These are phyloP conservation scores for Yasuhikotakia modesta DNA, from an alignment of 2,797 vertebrate species.

Conservation along the genomic window DNA sequence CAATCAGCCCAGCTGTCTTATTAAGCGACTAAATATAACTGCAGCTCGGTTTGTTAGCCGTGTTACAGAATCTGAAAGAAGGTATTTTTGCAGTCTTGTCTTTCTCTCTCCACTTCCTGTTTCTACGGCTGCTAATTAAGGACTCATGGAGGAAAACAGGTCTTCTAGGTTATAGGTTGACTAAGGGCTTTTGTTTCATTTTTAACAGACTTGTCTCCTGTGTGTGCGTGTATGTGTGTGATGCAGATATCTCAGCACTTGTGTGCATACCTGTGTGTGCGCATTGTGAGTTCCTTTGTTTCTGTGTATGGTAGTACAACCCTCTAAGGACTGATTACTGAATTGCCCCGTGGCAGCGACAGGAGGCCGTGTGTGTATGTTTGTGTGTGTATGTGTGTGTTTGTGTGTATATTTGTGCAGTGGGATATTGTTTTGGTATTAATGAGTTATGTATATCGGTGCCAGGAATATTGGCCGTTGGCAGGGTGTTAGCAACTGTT, in stretches of 20 bases:
- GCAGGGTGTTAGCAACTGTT: slow-evolving; percentile 48
- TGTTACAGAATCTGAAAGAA: slow-evolving; percentile 52
- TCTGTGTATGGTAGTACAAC: not conserved
- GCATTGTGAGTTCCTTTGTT: slow-evolving; percentile 42
- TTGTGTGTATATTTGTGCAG: slow-evolving; percentile 23
- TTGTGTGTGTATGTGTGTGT: no score
- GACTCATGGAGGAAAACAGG: slow-evolving; percentile 41
- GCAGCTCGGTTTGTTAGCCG: slow-evolving; percentile 63
- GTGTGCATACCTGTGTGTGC: slow-evolving; percentile 36
- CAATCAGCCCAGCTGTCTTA: slow-evolving; percentile 58
- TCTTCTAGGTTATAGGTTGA: slow-evolving; percentile 39
- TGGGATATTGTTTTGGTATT: slow-evolving; percentile 68
- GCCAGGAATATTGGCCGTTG: slow-evolving; percentile 60
- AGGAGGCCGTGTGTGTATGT: slow-evolving; percentile 24
- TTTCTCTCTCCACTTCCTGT: not conserved
- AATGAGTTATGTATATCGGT: slow-evolving; percentile 73
- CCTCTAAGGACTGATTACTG: slow-evolving; percentile 67
- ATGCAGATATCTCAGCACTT: slow-evolving; percentile 27
- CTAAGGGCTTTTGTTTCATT: slow-evolving; percentile 41
- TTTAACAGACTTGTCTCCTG: slow-evolving; percentile 38
- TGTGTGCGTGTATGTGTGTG: slow-evolving; percentile 39
- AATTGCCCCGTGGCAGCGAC: slow-evolving; percentile 62
- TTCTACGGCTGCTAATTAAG: slow-evolving; percentile 27
- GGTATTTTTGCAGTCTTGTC: slow-evolving; percentile 45
- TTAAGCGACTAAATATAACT: slow-evolving; percentile 69